Evolutionary conservation across 2,113 vertebrate species (phyloP).

Genomic region (Notarius lentiginosus): DNA sequence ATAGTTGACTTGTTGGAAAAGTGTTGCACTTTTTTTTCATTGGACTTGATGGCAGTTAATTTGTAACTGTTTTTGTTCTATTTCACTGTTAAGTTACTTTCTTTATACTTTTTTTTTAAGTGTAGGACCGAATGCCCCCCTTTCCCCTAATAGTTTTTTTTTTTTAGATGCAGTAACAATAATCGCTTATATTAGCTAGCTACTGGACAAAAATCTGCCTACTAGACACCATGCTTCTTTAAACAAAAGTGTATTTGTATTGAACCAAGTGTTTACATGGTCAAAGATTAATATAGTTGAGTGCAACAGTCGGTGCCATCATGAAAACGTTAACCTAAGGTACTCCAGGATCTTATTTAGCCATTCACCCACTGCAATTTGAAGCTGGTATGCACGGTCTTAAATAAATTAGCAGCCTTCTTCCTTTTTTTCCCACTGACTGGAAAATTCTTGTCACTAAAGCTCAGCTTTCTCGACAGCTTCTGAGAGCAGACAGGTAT

Average conservation of each 20-base stretch:
- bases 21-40: no score
- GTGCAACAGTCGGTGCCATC: background rate
- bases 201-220: background rate
- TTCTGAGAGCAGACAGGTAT: background rate
- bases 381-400: background rate
- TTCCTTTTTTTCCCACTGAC: background rate
- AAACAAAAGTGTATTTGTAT: background rate
- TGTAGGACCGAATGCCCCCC: no score
- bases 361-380: background rate
- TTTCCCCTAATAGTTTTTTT: background rate
- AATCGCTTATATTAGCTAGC: background rate
- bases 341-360: background rate
- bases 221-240: background rate
- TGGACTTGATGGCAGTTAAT: no score
- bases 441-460: background rate
- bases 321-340: background rate
- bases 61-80: no score
- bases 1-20: no score
- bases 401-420: conserved; percentile 7
- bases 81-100: no score
- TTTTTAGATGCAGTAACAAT: background rate
- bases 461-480: conserved; percentile 3
- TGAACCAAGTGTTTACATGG: background rate
- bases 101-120: no score
- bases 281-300: background rate